These are phyloP conservation scores for Prietella phreatophila DNA, from an alignment of 2,113 vertebrate species.

Conservation along the genomic window DNA sequence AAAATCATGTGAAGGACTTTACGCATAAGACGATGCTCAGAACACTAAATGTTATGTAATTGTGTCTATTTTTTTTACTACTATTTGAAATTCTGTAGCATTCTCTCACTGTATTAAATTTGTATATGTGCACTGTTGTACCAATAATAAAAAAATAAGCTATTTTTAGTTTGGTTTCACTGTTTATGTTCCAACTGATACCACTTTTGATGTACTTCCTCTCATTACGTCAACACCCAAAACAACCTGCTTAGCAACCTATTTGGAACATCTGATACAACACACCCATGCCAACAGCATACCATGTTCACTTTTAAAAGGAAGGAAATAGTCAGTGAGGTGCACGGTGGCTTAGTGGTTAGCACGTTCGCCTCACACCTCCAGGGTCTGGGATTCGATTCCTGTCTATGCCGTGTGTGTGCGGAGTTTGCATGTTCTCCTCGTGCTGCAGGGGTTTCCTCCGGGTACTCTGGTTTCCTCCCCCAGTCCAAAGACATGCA, in stretches of 20 bases:
- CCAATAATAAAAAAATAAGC: not conserved
- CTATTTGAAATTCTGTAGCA: not conserved
- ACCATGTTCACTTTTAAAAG: not conserved
- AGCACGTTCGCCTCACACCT: too few relatives aligned
- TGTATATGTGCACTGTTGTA: not conserved
- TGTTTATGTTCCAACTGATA: slow-evolving; percentile 1
- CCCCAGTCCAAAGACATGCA: too few relatives aligned
- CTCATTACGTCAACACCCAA: not conserved
- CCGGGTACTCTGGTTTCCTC: too few relatives aligned
- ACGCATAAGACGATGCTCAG: not conserved
- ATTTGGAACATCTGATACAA: not conserved
- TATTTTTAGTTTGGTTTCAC: slow-evolving; percentile 1
- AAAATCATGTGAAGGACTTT: slow-evolving; percentile 17
- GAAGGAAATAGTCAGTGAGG: not conserved
- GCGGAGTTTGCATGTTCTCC: too few relatives aligned
- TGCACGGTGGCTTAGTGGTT: too few relatives aligned
- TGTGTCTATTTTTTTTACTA: not conserved
- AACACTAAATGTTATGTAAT: not conserved
- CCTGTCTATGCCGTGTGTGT: too few relatives aligned
- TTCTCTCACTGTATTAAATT: not conserved
- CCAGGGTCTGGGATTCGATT: too few relatives aligned
- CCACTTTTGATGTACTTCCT: not conserved
- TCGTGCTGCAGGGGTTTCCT: too few relatives aligned
- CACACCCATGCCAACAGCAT: not conserved
- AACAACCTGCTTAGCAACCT: slow-evolving; percentile 23